Evolutionary conservation across 2,113 vertebrate genomes (phyloP).

Genomic region (Phrynosoma blainvillii): DNA sequence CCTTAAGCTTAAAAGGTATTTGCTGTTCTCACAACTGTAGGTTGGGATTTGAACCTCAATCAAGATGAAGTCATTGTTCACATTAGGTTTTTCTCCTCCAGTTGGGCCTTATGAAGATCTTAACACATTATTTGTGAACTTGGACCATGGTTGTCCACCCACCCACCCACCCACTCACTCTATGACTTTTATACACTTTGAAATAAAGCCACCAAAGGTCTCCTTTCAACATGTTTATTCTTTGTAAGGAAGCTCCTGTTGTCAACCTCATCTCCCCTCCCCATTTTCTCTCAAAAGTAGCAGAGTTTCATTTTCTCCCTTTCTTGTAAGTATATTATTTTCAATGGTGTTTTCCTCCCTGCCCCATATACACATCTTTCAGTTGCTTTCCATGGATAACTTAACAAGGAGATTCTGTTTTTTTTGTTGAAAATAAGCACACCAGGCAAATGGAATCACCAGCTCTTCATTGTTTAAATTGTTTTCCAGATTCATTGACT

Average conservation of each 20-base stretch:
- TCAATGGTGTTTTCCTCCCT: neutral
- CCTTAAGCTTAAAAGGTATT: neutral
- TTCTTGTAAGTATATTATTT: constrained; percentile 1
- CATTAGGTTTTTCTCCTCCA: neutral
- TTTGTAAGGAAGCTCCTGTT: neutral
- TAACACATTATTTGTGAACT: neutral
- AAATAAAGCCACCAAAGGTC: neutral
- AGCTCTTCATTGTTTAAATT: constrained; percentile 12
- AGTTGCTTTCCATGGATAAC: neutral
- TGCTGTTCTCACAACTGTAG: neutral
- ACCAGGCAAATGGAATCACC: neutral
- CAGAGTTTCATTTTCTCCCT: neutral
- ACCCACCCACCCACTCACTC: accelerated
- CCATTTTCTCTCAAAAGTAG: neutral
- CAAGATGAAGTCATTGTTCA: neutral
- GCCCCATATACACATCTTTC: neutral
- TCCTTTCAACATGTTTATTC: neutral
- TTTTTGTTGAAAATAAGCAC: neutral
- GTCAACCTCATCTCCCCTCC: neutral
- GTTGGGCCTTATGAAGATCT: accelerated
- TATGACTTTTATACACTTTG: neutral
- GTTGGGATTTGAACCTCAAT: neutral
- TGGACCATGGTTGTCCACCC: neutral
- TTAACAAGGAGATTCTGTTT: neutral
- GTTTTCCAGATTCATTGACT: neutral